Evolutionary conservation across 2,888 invertebrate species (phyloP).

Genomic region (Pterobdella sp.): DNA sequence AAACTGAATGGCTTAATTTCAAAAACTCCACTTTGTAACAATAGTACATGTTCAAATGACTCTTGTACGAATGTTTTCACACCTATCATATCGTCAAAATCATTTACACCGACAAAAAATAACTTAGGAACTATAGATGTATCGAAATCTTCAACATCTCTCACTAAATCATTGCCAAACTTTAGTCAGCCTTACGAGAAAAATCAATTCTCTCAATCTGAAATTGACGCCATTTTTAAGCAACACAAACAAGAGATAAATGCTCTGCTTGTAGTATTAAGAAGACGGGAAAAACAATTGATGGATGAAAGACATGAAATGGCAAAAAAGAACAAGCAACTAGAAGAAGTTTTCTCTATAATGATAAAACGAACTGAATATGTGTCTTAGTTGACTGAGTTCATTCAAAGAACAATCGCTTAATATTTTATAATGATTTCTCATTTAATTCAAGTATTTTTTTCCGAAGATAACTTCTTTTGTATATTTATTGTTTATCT

Average conservation of each 20-base stretch:
- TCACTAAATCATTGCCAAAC: constrained; percentile 9
- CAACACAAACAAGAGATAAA: constrained; percentile 31
- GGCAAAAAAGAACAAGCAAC: constrained; percentile 29
- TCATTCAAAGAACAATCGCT: too few relatives aligned
- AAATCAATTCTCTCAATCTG: neutral
- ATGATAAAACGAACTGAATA: constrained; percentile 18
- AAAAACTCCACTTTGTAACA: too few relatives aligned
- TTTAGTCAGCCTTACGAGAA: neutral
- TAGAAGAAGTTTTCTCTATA: constrained; percentile 29
- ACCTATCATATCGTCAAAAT: neutral
- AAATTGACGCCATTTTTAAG: constrained; percentile 2
- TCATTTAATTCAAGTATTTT: too few relatives aligned
- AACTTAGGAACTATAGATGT: too few relatives aligned
- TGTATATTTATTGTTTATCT: too few relatives aligned
- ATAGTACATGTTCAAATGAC: too few relatives aligned
- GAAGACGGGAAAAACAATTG: constrained; percentile 32
- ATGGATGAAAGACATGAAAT: constrained; percentile 30
- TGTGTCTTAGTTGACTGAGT: too few relatives aligned
- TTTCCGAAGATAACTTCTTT: too few relatives aligned
- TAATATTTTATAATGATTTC: too few relatives aligned
- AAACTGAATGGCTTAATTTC: too few relatives aligned
- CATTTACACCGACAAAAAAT: constrained; percentile 4
- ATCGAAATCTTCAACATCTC: too few relatives aligned
- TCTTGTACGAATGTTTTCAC: too few relatives aligned
- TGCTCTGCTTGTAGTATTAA: constrained; percentile 25